Evolutionary conservation across 1,140 invertebrate genomes (phyloP).

Genomic region (Eumaeus atala): DNA sequence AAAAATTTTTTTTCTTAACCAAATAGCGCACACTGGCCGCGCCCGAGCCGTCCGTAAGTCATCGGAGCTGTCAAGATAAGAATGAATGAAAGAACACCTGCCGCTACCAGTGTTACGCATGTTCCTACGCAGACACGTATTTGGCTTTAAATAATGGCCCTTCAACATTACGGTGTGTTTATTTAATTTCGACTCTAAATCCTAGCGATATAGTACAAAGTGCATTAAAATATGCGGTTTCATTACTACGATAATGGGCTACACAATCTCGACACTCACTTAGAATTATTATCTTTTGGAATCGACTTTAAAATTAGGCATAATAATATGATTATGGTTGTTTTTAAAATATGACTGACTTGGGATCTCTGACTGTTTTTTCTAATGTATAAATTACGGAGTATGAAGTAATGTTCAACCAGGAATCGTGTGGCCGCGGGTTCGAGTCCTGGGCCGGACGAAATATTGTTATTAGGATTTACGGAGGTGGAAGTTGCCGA

Average conservation of each 20-base stretch:
- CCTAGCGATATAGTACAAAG: slow-evolving; percentile 30
- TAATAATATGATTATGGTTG: slow-evolving; percentile 66
- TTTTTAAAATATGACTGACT: slow-evolving; percentile 61
- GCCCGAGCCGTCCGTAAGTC: slow-evolving; percentile 58
- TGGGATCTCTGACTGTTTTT: slow-evolving; percentile 57
- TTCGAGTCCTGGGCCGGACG: too few relatives aligned
- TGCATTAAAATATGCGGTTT: slow-evolving; percentile 13
- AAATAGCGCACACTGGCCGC: slow-evolving; percentile 61
- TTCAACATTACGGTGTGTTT: slow-evolving; percentile 31
- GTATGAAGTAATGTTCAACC: neutral
- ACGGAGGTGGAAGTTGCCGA: too few relatives aligned
- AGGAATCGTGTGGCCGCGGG: too few relatives aligned
- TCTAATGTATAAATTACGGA: slow-evolving; percentile 26
- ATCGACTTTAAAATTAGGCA: slow-evolving; percentile 63
- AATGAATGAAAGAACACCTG: slow-evolving; percentile 72
- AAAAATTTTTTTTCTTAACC: slow-evolving; percentile 46
- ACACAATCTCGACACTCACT: slow-evolving; percentile 40
- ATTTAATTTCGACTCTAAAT: slow-evolving; percentile 34
- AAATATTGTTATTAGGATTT: too few relatives aligned
- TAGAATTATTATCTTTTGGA: slow-evolving; percentile 56
- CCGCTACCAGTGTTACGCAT: slow-evolving; percentile 67
- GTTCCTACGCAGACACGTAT: slow-evolving; percentile 47
- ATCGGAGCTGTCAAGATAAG: slow-evolving; percentile 72
- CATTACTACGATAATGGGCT: slow-evolving; percentile 34
- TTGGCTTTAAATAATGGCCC: slow-evolving; percentile 33